Evolutionary conservation across 2,888 invertebrate species (phyloP).

Genomic region (Meandrusa payeni): DNA sequence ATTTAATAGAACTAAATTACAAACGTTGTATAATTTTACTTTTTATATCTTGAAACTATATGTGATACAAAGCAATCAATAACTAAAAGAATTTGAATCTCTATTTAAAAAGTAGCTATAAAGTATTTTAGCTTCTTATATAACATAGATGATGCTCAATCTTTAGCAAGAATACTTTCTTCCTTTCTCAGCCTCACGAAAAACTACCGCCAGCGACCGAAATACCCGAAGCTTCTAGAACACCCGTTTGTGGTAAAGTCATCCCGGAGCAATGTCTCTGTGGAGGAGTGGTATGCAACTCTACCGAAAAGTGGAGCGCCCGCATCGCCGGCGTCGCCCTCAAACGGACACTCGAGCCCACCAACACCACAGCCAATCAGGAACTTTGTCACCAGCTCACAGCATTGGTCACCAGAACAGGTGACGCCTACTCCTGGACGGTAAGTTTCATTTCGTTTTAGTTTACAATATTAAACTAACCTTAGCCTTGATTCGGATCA

Average conservation of each 20-base stretch:
- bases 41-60: no score
- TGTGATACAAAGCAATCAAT: no score
- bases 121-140: no score
- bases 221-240: constrained; percentile 94
- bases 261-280: constrained; percentile 84
- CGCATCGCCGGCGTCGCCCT: constrained; percentile 34
- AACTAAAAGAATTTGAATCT: no score
- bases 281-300: constrained; percentile 91
- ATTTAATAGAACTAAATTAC: no score
- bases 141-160: no score
- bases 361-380: constrained; percentile 56
- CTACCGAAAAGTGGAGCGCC: constrained; percentile 66
- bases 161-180: no score
- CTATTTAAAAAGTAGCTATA: no score
- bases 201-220: constrained; percentile 95
- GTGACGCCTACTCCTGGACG: constrained; percentile 65
- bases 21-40: no score
- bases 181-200: constrained; percentile 89
- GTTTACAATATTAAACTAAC: no score
- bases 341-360: constrained; percentile 31
- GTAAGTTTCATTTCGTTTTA: no score
- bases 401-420: constrained; percentile 65
- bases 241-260: constrained; percentile 93
- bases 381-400: constrained; percentile 61
- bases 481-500: no score